Conservation (phyloP, 2,797 vertebrate species). For the Hippocampus kuda region DNA sequence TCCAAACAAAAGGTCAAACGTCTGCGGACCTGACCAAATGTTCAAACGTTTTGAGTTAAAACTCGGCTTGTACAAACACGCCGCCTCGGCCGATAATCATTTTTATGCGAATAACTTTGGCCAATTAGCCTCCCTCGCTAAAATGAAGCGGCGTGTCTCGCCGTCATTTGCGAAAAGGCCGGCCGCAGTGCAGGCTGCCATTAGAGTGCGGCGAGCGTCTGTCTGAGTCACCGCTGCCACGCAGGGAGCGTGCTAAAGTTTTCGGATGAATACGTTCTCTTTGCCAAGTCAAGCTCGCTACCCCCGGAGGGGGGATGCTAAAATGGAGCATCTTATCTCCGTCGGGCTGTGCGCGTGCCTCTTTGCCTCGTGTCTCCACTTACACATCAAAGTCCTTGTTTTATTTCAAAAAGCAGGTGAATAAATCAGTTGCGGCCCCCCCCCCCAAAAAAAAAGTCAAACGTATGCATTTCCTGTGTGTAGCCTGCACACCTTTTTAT, state of each 20-base stretch:
- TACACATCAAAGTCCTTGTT: constrained; percentile 15
- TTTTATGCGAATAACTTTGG: neutral
- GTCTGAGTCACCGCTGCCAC: no score
- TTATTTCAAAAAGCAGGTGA: constrained; percentile 54
- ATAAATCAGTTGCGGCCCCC: neutral
- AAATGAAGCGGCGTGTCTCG: neutral
- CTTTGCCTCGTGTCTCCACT: constrained; percentile 30
- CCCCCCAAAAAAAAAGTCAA: neutral
- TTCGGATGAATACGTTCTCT: neutral
- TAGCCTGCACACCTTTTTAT: neutral
- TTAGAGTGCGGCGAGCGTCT: neutral
- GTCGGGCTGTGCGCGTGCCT: constrained; percentile 30
- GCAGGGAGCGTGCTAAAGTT: neutral
- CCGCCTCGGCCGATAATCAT: neutral
- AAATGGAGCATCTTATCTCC: constrained; percentile 37
- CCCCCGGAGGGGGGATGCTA: neutral
- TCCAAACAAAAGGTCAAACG: neutral
- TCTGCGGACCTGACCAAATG: neutral
- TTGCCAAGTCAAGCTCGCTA: neutral
- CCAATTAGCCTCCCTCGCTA: neutral
- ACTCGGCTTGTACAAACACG: neutral
- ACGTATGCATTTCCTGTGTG: constrained; percentile 25
- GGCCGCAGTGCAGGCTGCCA: neutral
- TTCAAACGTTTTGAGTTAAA: neutral
- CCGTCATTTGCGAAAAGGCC: no score